phyloP scores from a whole-genome alignment of 1,140 invertebrate genomes.

The Neodiprion fabricii region DNA sequence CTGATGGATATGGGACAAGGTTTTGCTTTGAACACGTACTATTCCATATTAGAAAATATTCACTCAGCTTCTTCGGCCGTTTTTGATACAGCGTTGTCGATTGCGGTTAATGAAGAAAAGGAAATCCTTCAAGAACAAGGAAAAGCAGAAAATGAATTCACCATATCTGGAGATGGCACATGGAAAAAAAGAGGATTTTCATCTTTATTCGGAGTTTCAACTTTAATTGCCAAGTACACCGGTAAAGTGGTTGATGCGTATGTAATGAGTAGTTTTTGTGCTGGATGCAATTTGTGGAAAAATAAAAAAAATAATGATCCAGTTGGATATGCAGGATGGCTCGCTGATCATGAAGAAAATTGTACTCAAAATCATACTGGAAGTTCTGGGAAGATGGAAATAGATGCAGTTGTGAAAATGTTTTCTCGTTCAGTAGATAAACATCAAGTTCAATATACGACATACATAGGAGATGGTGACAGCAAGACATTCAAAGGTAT shows the following conservation, averaged over 20 bases:
- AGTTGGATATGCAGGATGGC: not conserved
- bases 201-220: slow-evolving; percentile 10
- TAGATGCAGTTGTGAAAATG: not conserved
- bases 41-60: not conserved
- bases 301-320: slow-evolving; percentile 13
- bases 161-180: slow-evolving; percentile 20
- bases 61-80: not conserved
- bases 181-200: slow-evolving; percentile 19
- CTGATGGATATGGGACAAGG: slow-evolving; percentile 8
- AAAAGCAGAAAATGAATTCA: slow-evolving; percentile 14
- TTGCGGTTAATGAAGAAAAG: not conserved
- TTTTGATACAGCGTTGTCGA: not conserved
- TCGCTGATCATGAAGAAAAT: not conserved
- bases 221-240: slow-evolving; percentile 15
- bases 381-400: slow-evolving; percentile 7
- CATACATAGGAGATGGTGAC: too few species aligned
- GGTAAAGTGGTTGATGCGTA: slow-evolving; percentile 15
- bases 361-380: not conserved
- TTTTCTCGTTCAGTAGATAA: not conserved
- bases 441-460: not conserved
- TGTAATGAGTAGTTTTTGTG: not conserved
- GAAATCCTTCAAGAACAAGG: not conserved
- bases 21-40: not conserved
- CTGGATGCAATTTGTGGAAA: slow-evolving; percentile 10
- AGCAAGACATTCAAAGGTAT: too few species aligned